Evolutionary conservation across 2,113 vertebrate genomes (phyloP), one percentile per base, ranked within the genome.

Genomic region (Gobiocypris rarus): DNA sequence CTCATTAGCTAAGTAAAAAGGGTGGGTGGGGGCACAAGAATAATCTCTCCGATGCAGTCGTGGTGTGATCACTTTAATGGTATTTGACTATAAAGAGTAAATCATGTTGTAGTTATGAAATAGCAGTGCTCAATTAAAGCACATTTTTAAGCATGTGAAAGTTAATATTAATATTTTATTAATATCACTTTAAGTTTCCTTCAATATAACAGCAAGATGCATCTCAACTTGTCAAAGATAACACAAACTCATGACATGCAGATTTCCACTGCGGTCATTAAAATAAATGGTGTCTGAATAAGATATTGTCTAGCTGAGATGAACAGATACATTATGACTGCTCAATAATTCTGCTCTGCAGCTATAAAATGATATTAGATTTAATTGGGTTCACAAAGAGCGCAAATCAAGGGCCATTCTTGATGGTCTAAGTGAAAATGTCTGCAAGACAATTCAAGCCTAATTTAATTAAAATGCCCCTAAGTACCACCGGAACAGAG

Each of bases 401-500:
- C 38, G 45, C 77, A 58, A 70, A 73, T 75, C 50, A 9, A 17
- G 75, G 50, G 28, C 75, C 15, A 28, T 84, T 69, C 48, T 45
- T 70, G 48, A 52, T 76, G 28, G 73, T 67, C 41, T 34, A 56
- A 58, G 38, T 77, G 34, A 67, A 76, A 41, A 71, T 10, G 26
- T 59, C 65, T 71, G 10, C 43, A 84, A 77, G 45, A 50, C 74
- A 28, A 61, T 58, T 84, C 70, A 28, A 31, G 15, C 50, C 52
- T 84, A 79, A 84, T 79, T 70, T 45, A 79, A 84, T 71, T 58
- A 79, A 61, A 78, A 59, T 63, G 54, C 54, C 77, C 59, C 15
- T 78, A 78, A 80, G 56, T 80, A 80, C 13, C 59, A 48, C 41
- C 1, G 26, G 26, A 50, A 81, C 2, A 22, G 3, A 22, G 3